Evolutionary conservation across 2,113 vertebrate species (phyloP), one percentile per base, ranked within the genome.

Genomic region (Microcebus ravelobensis): DNA sequence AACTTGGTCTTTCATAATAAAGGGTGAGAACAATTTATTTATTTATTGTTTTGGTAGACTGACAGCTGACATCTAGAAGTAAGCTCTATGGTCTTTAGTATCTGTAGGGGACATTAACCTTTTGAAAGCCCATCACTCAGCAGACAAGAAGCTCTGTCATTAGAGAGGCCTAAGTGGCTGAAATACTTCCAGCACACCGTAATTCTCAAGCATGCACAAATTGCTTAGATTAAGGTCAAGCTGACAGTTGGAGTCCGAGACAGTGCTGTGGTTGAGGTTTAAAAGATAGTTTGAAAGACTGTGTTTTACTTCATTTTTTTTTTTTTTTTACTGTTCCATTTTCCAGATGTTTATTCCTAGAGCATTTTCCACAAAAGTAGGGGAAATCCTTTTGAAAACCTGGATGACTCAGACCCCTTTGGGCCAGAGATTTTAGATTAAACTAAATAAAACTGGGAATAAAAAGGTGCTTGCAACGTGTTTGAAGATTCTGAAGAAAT

Each of bases 401-500:
- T 67, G 90, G 45, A 91, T 42, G 79, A 36, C 79, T 95, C 82
- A 73, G 48, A 81, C 81, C 90, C 84, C 96, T 91, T 96, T 98
- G 96, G 93, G 96, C 87, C 97, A 92, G 91, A 93, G 48, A 23
- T 95, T 98, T 98, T 87, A 96, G 96, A 96, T 95, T 97, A 97
- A 97, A 98, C 97, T 97, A 98, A 97, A 93, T 67, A 94, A 96
- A 94, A 92, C 83, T 6, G 48, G 61, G 36, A 87, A 52, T 48
- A 36, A 88, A 81, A 98, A 97, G 91, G 95, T 71, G 7, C 81
- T 98, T 94, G 87, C 73, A 96, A 96, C 93, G 89, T 94, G 94
- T 97, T 98, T 93, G 97, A 98, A 98, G 98, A 98, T 97, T 96
- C 96, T 97, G 84, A 97, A 96, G 96, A 98, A 98, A 98, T 98